Evolutionary conservation across 2,888 invertebrate genomes (phyloP), one percentile per base, ranked within the genome.

Genomic region (Cordilura impudica): DNA sequence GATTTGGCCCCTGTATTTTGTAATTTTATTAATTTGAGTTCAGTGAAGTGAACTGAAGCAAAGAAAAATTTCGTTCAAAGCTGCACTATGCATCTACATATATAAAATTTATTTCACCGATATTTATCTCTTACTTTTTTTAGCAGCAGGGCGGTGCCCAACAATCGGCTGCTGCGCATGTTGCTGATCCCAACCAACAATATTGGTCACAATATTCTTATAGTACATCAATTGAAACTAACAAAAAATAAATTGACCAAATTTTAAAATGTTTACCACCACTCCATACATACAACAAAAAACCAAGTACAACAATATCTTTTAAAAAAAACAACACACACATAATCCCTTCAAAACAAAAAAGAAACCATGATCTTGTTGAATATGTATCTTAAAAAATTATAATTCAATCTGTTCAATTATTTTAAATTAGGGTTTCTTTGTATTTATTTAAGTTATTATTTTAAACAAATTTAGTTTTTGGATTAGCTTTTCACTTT

Each of bases 131-230:
- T 39, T 26, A 2, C 29, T 23, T 61, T 31, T 81, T 73, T 5
- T 51, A 82, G 82, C 79, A 82, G 53, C 82, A 82, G 56, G 76
- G 79, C 67, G 79, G 81, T 61, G 56, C 77, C 29, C 81, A 84
- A 60, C 77, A 82, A 18, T 81, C 83, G 66, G 78, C 80, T 35
- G 81, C 82, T 67, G 74, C 82, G 71, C 81, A 82, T 80, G 81
- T 82, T 73, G 80, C 84, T 70, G 87, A 87, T 82, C 81, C 85
- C 70, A 87, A 87, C 82, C 87, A 87, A n/a, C n/a, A n/a, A 83
- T 88, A 88, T 85, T 88, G 88, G 88, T 88, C 88, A 81, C 88
- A 88, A 85, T 88, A 88, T 87, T 88, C 88, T 83, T 88, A 88
- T 83, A 86, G 86, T 76, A 86, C 87, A 45, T 84, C 87, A 80